These are phyloP conservation scores for Aulostomus chinensis DNA, from an alignment of 2,797 vertebrate species.

Conservation along the genomic window DNA sequence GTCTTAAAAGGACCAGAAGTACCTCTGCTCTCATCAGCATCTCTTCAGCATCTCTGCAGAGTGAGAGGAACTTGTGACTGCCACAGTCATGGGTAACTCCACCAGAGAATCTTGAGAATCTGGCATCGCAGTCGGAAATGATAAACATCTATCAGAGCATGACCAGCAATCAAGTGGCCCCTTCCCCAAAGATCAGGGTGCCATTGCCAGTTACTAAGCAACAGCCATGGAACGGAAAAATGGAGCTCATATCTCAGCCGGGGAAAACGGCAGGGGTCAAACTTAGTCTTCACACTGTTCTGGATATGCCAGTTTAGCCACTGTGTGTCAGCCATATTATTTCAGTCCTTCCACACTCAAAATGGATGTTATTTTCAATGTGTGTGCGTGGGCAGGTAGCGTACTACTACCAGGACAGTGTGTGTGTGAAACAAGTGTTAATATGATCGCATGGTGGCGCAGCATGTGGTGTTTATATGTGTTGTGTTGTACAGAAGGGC, in stretches of 20 bases:
- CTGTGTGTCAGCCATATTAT: conserved; percentile 28
- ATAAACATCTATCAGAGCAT: conserved; percentile 9
- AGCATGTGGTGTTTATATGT: conserved; percentile 44
- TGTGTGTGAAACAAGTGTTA: conserved; percentile 40
- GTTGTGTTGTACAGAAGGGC: conserved; percentile 31
- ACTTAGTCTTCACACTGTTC: conserved; percentile 27
- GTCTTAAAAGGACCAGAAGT: no score
- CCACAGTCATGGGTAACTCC: no score
- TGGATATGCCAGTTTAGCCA: conserved; percentile 4
- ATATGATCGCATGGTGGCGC: conserved; percentile 41
- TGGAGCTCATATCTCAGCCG: conserved; percentile 17
- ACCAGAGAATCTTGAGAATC: no score
- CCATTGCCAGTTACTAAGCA: conserved; percentile 56
- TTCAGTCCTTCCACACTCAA: conserved; percentile 17
- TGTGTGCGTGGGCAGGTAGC: conserved; percentile 28
- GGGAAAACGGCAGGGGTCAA: conserved; percentile 19
- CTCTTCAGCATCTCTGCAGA: no score
- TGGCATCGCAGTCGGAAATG: no score
- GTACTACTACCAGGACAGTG: conserved; percentile 27
- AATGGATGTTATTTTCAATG: conserved; percentile 32
- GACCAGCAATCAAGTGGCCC: not conserved
- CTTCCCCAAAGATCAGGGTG: not conserved
- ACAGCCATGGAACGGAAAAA: conserved; percentile 31
- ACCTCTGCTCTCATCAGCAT: no score
- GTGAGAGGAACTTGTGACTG: no score